Conservation (phyloP, 2,888 invertebrate genomes). For the Melitaea athalia region DNA sequence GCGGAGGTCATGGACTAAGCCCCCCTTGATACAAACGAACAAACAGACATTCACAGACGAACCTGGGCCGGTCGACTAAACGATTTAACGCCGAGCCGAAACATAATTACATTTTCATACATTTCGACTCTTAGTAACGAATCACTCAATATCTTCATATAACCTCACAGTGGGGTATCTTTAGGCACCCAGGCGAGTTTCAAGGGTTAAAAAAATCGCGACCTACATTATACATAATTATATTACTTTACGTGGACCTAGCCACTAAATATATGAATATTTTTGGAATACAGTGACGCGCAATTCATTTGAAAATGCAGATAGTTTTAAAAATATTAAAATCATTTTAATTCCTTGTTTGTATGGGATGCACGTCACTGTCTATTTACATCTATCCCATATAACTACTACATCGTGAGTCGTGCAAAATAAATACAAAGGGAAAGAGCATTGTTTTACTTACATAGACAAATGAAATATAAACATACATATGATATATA, state of each 20-base stretch:
- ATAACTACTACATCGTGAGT: constrained; percentile 13
- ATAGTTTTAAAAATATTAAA: background rate
- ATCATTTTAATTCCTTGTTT: background rate
- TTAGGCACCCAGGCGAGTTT: constrained; percentile 16
- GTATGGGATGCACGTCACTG: background rate
- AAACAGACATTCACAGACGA: constrained; percentile 36
- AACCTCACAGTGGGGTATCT: constrained; percentile 15
- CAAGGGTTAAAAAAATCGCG: constrained; percentile 19
- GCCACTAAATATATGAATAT: background rate
- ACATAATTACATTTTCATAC: too few species aligned
- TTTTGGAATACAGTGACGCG: background rate
- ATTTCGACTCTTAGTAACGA: too few species aligned
- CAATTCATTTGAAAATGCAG: background rate
- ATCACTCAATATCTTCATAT: too few species aligned
- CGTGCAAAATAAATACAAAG: constrained; percentile 14
- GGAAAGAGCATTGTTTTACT: background rate
- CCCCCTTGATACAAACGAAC: constrained; percentile 68
- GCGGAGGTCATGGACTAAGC: constrained; percentile 80
- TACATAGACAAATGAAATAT: background rate
- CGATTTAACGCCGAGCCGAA: too few species aligned
- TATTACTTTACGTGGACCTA: background rate
- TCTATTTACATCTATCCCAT: constrained; percentile 10
- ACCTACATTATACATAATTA: constrained; percentile 2
- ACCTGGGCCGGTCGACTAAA: constrained; percentile 9
- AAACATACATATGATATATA: background rate